phyloP scores from a whole-genome alignment of 2,888 invertebrate genomes.

The Orchestes rusci region DNA sequence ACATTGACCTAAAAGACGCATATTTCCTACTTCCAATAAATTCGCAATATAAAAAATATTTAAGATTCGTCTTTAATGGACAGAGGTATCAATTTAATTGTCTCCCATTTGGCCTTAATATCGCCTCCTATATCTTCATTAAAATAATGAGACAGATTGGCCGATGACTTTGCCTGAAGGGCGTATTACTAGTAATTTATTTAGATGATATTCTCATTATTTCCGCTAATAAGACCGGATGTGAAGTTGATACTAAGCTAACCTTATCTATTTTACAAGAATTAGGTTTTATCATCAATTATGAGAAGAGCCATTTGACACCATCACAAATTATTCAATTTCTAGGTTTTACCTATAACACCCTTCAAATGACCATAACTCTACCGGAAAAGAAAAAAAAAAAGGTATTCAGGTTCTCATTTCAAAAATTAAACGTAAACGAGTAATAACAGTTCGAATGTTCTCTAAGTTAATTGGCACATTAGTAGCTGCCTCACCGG shows the following conservation, averaged over 20 bases:
- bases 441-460: too few species aligned
- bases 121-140: neutral
- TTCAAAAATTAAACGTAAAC: too few species aligned
- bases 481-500: neutral
- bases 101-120: neutral
- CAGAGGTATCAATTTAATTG: slow-evolving; percentile 3
- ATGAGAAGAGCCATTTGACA: neutral
- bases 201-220: slow-evolving; percentile 2
- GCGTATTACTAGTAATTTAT: neutral
- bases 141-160: neutral
- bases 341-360: neutral
- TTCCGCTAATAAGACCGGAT: neutral
- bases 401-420: neutral
- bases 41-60: slow-evolving; percentile 2
- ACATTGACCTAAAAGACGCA: slow-evolving; percentile 2
- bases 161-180: neutral
- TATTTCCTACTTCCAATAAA: neutral
- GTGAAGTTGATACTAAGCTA: neutral
- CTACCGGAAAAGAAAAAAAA: neutral
- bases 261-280: neutral
- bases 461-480: neutral
- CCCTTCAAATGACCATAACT: neutral
- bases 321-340: neutral
- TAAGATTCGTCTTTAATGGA: neutral
- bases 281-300: neutral